These are phyloP conservation scores for Plagodis dolabraria DNA, from an alignment of 2,888 invertebrate genomes.

Conservation along the genomic window DNA sequence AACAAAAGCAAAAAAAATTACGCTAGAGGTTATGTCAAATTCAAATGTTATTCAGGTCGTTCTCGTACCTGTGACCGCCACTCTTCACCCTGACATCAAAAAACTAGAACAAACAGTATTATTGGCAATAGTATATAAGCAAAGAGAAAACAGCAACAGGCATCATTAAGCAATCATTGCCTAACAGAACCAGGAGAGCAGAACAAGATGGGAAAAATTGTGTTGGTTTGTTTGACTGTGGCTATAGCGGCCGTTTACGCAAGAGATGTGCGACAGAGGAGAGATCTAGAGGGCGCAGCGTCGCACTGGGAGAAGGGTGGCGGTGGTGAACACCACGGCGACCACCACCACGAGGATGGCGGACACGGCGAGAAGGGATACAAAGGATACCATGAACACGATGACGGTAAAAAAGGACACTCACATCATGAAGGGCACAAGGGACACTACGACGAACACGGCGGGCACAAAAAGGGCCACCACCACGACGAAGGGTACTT, in stretches of 20 bases:
- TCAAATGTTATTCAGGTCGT: conserved; percentile 69
- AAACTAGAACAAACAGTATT: conserved; percentile 57
- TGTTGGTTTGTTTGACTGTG: conserved; percentile 68
- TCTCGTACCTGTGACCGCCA: conserved; percentile 61
- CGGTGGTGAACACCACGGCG: conserved; percentile 86
- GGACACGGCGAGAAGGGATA: conserved; percentile 89
- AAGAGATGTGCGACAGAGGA: conserved; percentile 76
- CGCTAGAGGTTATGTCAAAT: conserved; percentile 8
- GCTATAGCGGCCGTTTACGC: conserved; percentile 72
- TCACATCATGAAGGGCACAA: conserved; percentile 87
- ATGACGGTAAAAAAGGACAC: conserved; percentile 89
- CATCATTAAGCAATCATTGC: conserved; percentile 80
- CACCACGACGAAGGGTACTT: conserved; percentile 88
- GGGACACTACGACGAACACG: conserved; percentile 85
- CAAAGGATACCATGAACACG: conserved; percentile 87
- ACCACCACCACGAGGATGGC: conserved; percentile 86
- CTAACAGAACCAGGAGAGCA: conserved; percentile 60
- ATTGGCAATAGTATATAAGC: conserved; percentile 82
- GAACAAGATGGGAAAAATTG: conserved; percentile 65
- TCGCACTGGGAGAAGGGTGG: conserved; percentile 83
- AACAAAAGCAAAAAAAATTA: conserved; percentile 4
- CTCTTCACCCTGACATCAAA: conserved; percentile 78
- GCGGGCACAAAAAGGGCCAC: conserved; percentile 86
- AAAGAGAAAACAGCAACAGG: conserved; percentile 69
- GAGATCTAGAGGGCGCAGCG: conserved; percentile 81